phyloP scores from a whole-genome alignment of 2,888 invertebrate genomes.

The Latheticus oryzae region DNA sequence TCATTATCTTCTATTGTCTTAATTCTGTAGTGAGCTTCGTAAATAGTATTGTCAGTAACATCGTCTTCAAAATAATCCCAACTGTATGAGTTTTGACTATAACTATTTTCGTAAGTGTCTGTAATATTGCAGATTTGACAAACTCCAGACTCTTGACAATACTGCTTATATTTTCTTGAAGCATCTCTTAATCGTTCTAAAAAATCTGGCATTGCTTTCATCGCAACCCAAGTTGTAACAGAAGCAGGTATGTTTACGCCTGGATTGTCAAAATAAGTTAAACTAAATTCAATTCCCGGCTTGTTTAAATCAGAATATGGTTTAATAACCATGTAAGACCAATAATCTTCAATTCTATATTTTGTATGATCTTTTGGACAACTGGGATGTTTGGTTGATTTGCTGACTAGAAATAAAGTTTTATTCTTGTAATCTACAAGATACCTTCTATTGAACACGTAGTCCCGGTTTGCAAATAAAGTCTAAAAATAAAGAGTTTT shows the following conservation, averaged over 20 bases:
- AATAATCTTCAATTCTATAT: conserved; percentile 82
- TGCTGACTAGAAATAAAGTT: conserved; percentile 74
- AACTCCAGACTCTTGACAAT: conserved; percentile 58
- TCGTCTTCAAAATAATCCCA: conserved; percentile 44
- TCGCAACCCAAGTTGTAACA: conserved; percentile 80
- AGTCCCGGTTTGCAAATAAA: conserved; percentile 87
- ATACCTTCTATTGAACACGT: conserved; percentile 83
- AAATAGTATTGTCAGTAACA: conserved; percentile 46
- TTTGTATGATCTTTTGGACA: conserved; percentile 77
- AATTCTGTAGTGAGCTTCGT: conserved; percentile 42
- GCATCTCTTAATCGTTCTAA: conserved; percentile 77
- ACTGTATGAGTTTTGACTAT: conserved; percentile 30
- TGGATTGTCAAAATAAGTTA: conserved; percentile 91
- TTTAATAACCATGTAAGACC: conserved; percentile 88
- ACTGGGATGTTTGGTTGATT: conserved; percentile 76
- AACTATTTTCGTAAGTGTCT: conserved; percentile 40
- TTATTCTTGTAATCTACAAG: conserved; percentile 70
- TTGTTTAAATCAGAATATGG: conserved; percentile 72
- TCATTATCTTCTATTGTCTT: conserved; percentile 7
- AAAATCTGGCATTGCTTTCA: conserved; percentile 82
- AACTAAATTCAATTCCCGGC: conserved; percentile 82
- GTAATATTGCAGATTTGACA: conserved; percentile 50
- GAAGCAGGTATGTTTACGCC: conserved; percentile 80
- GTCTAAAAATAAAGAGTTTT: conserved; percentile 67
- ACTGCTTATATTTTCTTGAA: conserved; percentile 72